A percentile compares a stretch with the other conserved stretches of the same genome.
Evolutionary conservation across 2,113 vertebrate genomes (phyloP).

Genomic region (Callipepla californica): DNA sequence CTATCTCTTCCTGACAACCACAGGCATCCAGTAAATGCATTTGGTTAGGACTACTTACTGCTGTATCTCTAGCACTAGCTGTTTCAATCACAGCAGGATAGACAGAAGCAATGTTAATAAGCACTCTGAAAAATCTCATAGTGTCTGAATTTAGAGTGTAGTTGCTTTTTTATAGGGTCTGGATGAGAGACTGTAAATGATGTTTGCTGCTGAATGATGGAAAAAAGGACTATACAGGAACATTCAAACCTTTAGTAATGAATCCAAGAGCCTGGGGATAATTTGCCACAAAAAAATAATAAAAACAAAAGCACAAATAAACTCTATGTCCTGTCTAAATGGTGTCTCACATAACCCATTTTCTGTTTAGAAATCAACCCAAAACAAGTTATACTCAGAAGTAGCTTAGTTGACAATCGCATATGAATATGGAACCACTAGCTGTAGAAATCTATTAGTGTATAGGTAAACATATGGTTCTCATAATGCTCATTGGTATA

Average conservation of each 20-base stretch:
- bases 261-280: not conserved
- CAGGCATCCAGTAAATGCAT: not conserved
- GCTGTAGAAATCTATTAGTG: not conserved
- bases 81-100: not conserved
- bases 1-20: not conserved
- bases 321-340: not conserved
- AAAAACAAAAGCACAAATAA: not conserved
- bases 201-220: accelerated
- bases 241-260: not conserved
- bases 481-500: not conserved
- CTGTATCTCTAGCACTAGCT: not conserved
- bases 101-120: not conserved
- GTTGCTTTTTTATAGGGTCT: not conserved
- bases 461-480: not conserved
- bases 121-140: not conserved
- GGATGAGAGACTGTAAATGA: not conserved
- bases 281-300: not conserved
- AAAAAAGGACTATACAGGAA: not conserved
- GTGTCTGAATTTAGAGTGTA: not conserved
- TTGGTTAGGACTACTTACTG: not conserved
- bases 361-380: not conserved
- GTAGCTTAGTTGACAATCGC: not conserved
- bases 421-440: not conserved
- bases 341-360: not conserved
- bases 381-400: not conserved